A percentile compares a stretch with the other conserved stretches of the same genome.
These are phyloP conservation scores for Channa argus DNA, from an alignment of 2,113 vertebrate genomes.

Conservation along the genomic window DNA sequence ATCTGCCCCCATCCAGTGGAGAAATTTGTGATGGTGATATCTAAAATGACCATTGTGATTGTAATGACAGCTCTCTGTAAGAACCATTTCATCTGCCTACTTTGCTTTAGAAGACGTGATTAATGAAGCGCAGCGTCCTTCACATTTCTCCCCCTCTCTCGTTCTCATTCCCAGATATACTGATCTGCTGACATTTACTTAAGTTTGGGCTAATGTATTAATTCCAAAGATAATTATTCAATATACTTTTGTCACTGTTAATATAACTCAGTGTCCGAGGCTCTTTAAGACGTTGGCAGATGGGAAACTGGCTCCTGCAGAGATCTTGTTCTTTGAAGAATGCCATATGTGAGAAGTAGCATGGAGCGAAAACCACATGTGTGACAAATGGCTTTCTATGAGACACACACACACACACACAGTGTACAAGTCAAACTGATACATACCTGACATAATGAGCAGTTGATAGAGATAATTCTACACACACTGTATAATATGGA, in stretches of 20 bases:
- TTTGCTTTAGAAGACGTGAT: constrained; percentile 95
- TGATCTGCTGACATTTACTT: constrained; percentile 96
- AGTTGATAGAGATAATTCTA: not conserved
- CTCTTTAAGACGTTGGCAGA: constrained; percentile 40
- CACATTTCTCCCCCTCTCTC: constrained; percentile 89
- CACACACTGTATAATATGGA: not conserved
- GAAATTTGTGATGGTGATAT: constrained; percentile 86
- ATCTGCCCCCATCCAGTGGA: constrained; percentile 13
- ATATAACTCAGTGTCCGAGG: constrained; percentile 92
- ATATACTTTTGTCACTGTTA: constrained; percentile 99
- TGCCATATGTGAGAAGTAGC: constrained; percentile 56
- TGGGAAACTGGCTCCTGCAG: constrained; percentile 19
- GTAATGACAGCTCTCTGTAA: constrained; percentile 92
- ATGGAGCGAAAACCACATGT: constrained; percentile 30
- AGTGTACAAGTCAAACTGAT: not conserved
- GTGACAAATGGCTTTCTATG: constrained; percentile 72
- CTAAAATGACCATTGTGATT: constrained; percentile 90
- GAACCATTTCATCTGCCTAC: constrained; percentile 97
- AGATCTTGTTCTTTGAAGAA: constrained; percentile 33
- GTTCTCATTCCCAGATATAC: constrained; percentile 89
- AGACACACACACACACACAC: not conserved
- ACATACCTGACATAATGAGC: not conserved
- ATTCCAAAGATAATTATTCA: constrained; percentile 98
- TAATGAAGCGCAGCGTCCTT: constrained; percentile 95
- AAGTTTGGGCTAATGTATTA: constrained; percentile 97